These are phyloP conservation scores for Peribatodes rhomboidaria DNA, from an alignment of 2,888 invertebrate genomes.

Conservation along the genomic window DNA sequence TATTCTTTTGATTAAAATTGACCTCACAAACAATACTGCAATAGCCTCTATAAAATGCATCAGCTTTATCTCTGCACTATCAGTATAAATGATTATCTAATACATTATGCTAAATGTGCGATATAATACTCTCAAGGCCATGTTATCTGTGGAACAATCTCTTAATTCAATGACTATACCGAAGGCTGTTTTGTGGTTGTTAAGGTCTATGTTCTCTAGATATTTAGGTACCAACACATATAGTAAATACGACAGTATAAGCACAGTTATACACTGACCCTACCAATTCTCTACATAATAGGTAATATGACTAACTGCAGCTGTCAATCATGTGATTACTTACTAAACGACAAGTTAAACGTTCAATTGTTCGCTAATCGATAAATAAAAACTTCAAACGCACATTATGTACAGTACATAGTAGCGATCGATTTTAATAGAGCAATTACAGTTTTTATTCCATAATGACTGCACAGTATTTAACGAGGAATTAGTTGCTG, in stretches of 20 bases:
- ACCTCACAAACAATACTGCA: neutral
- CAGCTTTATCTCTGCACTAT: constrained; percentile 4
- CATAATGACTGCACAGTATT: constrained; percentile 44
- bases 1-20: neutral
- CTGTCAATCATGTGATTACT: constrained; percentile 7
- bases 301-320: neutral
- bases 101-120: constrained; percentile 7
- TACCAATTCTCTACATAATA: neutral
- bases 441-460: constrained; percentile 57
- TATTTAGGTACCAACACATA: neutral
- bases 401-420: constrained; percentile 41
- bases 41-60: constrained; percentile 5
- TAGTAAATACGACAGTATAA: neutral
- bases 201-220: neutral
- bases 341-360: constrained; percentile 15
- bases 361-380: constrained; percentile 37
- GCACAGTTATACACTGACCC: too few species aligned
- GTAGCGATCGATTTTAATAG: constrained; percentile 68
- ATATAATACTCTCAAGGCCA: constrained; percentile 9
- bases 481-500: constrained; percentile 70
- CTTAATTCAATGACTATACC: neutral
- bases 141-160: constrained; percentile 5
- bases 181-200: neutral
- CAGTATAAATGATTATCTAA: constrained; percentile 4
- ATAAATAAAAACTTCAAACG: constrained; percentile 63